Base-by-base conservation (phyloP, 2,888 invertebrate species). In the Drosophila peninsularis region DNA sequence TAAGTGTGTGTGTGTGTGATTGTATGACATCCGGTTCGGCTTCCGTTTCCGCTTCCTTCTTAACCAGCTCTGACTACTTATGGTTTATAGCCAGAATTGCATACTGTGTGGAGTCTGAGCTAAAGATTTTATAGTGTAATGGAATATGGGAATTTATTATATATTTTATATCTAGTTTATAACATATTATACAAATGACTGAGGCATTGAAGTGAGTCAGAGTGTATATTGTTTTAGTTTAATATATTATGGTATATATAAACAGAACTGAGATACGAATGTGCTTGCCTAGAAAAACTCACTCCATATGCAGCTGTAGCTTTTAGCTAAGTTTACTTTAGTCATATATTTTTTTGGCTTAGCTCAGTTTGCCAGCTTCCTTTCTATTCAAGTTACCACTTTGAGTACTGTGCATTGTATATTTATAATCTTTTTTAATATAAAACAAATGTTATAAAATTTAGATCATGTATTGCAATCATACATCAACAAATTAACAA, bases 31-130 rank as follows among this genome's bases (percentile, higher is more conserved):
- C 47, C 47, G 30, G n/a, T n/a, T n/a, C n/a, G n/a, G n/a, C 2
- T 44, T 14, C 44, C 21, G 17, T 14, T 49, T 73, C 55, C 60
- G 42, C 17, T 69, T 75, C 58, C 54, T 24, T 19, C 0, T 30
- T 39, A 19, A 36, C 13, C 2, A 32, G 13, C 39, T 47, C 27
- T 24, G 30, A 14, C 11, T 47, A 27, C 19, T 24, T 37, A 34
- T 9, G 13, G 7, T 3, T 14, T 30, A 30, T 17, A 47, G 30
- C 32, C 3, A 6, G 14, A 17, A 42, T 7, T 5, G 14, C 14
- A 10, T 5, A 21, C 9, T 24, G 30, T 3, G 30, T 47, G 17
- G 5, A 17, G 14, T 44, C 42, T 14, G 7, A 7, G 42, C 7
- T 10, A n/a, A 13, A 49, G 14, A 32, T 3, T 17, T 30, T 47